A percentile compares a stretch with the other conserved stretches of the same genome.
These are phyloP conservation scores for Marmota monax DNA, from an alignment of 2,113 vertebrate genomes.

Conservation along the genomic window DNA sequence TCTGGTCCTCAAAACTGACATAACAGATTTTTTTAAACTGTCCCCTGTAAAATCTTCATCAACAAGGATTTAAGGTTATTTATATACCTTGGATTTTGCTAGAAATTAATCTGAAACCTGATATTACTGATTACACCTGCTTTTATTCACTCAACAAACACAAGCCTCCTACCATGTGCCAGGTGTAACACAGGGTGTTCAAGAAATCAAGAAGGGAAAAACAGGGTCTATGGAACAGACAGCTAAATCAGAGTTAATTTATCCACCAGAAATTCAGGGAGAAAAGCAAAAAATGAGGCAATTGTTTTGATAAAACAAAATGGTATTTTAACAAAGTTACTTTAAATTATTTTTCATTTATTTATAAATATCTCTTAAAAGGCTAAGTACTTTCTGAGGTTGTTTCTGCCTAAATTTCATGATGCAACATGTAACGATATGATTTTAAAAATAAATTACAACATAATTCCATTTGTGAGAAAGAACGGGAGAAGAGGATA, in stretches of 20 bases:
- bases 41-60: neutral
- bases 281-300: neutral
- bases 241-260: neutral
- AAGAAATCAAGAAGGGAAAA: neutral
- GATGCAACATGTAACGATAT: neutral
- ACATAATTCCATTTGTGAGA: neutral
- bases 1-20: neutral
- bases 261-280: neutral
- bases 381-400: neutral
- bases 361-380: neutral
- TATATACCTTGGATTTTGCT: neutral
- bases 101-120: neutral
- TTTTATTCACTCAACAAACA: slow-evolving; percentile 6
- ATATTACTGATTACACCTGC: neutral
- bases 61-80: neutral
- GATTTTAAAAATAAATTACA: neutral
- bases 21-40: neutral
- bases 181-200: neutral
- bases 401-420: neutral
- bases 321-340: neutral
- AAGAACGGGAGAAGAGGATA: neutral
- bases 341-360: neutral
- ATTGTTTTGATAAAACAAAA: neutral
- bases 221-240: neutral
- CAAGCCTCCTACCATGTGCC: neutral